Evolutionary conservation across 37 sponge, comb jelly and placozoan species (phyloP), one percentile per base, ranked within the genome.

Genomic region (Aplysina aerophoba): DNA sequence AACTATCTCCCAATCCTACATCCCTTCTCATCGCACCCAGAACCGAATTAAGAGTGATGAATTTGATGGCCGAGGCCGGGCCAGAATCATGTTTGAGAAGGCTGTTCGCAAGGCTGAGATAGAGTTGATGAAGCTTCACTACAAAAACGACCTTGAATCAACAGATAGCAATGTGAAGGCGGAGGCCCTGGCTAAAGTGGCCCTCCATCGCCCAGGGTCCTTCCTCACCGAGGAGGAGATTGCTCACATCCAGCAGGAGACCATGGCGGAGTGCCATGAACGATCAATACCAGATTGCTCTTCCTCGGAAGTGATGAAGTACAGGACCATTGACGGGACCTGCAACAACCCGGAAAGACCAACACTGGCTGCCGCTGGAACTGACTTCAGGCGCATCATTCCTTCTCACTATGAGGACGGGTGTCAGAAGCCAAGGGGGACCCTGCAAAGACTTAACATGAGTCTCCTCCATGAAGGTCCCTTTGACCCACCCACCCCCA

Each of bases 321-420:
- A 13, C 12, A 71, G 98, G 19, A 93, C 90, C 11, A 72, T 88
- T 19, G 89, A 98, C 58, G 96, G 96, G 20, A 92, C 93, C 50
- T 98, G 98, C 79, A 98, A 98, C 86, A 98, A 98, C 79, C 79
- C 89, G 0, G 73, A 44, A 6, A 72, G 61, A 60, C 94, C 94
- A 27, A 31, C 41, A 0, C 73, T 62, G 36, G 98, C 96, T 0
- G 77, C 96, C 21, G 80, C 94, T 33, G 57, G 54, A 58, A 92
- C 87, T 16, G 64, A 82, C 5, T 83, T 98, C 36, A 65, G 37
- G 6, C 81, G 96, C 34, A 73, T 95, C 21, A 50, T 98, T 5
- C 89, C 88, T 11, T 69, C 96, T 4, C 83, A 65, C 22, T 98
- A 94, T 63, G 98, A 95, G 61, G 92, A 98, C 72, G 89, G 87